Conservation (phyloP, 2,797 vertebrate genomes). For the Microctenopoma lineatum region DNA sequence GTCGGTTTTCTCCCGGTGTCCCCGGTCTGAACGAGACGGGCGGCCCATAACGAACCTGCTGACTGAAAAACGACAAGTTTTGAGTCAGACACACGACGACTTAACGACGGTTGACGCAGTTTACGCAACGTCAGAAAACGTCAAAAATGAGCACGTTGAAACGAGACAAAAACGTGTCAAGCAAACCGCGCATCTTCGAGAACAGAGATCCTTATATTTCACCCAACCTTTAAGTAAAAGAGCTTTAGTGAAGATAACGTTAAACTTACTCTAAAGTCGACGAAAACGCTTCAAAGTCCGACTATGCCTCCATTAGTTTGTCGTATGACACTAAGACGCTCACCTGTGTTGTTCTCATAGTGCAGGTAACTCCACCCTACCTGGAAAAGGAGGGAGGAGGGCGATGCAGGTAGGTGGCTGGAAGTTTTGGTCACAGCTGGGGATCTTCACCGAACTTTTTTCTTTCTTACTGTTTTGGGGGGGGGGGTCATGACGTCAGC, state of each 20-base stretch:
- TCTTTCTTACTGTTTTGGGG: background rate
- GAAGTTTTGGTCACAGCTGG: background rate
- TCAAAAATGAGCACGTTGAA: no score
- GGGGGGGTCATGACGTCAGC: constrained; percentile 11
- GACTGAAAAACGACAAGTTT: constrained; percentile 3
- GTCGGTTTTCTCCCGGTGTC: constrained; percentile 71
- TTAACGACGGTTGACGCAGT: background rate
- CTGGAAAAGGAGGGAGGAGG: constrained; percentile 11
- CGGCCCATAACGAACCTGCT: constrained; percentile 76
- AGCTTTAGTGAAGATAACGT: background rate
- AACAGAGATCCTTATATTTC: background rate
- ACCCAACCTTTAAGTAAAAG: background rate
- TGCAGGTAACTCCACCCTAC: constrained; percentile 51
- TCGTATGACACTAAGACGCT: background rate
- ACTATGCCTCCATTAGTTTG: constrained; percentile 15
- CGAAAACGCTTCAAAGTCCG: background rate
- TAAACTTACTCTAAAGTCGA: constrained; percentile 54
- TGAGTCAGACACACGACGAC: no score
- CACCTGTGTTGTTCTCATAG: background rate
- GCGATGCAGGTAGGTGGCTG: constrained; percentile 17
- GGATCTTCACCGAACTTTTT: background rate
- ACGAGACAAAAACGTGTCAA: no score
- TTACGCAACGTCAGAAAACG: background rate
- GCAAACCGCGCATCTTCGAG: background rate
- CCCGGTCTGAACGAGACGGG: constrained; percentile 66